Conservation (phyloP, 2,888 invertebrate genomes). For the Acanthosepion pharaonis region DNA sequence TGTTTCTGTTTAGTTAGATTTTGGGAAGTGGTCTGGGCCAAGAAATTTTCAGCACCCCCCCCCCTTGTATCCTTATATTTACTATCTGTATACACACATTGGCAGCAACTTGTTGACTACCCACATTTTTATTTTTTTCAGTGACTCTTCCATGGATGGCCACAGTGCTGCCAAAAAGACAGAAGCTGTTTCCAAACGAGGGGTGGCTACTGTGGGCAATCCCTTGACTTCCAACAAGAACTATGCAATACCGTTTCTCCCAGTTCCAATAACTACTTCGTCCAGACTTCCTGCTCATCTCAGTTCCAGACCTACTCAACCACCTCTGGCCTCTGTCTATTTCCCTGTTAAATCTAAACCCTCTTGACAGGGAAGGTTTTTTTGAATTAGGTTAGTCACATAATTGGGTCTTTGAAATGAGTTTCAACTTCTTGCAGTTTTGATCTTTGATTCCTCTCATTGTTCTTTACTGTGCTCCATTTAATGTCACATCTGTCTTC, state of each 20-base stretch:
- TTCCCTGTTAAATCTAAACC: slow-evolving; percentile 59
- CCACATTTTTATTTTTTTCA: not conserved
- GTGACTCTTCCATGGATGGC: not conserved
- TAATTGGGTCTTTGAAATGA: not conserved
- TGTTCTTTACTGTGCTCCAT: not conserved
- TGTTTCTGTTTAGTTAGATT: no score
- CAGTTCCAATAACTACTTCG: slow-evolving; percentile 58
- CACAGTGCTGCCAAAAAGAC: not conserved
- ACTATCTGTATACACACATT: not conserved
- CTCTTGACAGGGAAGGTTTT: slow-evolving; percentile 47
- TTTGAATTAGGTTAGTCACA: slow-evolving; percentile 11
- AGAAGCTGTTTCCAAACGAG: slow-evolving; percentile 36
- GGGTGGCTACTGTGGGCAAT: slow-evolving; percentile 17
- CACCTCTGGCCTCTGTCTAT: slow-evolving; percentile 68
- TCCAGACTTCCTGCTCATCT: slow-evolving; percentile 50
- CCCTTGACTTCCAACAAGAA: not conserved
- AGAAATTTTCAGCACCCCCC: no score
- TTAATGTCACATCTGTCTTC: not conserved
- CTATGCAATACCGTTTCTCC: slow-evolving; percentile 34
- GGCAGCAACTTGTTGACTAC: not conserved
- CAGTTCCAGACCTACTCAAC: slow-evolving; percentile 47
- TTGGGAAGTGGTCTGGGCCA: no score
- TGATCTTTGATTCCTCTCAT: not conserved
- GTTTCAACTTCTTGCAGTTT: not conserved
- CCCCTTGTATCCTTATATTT: no score